phyloP scores from a whole-genome alignment of 2,113 vertebrate genomes.

The Crypturellus undulatus region DNA sequence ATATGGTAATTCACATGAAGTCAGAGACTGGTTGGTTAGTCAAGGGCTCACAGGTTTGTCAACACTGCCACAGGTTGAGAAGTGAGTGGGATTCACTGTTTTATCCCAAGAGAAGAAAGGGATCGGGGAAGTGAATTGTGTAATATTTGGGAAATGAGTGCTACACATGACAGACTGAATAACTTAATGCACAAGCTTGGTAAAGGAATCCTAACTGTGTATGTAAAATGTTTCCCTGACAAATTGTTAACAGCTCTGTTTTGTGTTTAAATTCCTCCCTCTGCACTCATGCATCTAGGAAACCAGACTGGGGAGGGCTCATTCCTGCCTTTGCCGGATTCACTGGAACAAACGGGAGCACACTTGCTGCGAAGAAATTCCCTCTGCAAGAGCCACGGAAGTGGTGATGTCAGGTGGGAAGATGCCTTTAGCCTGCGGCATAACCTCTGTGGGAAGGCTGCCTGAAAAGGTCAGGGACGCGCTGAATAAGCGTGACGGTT shows the following conservation, averaged over 20 bases:
- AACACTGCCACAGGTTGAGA: not conserved
- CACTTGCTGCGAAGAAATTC: not conserved
- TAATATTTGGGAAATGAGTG: constrained; percentile 33
- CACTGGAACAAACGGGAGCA: constrained; percentile 8
- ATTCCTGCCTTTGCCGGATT: constrained; percentile 18
- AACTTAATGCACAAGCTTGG: constrained; percentile 45
- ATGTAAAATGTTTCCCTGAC: constrained; percentile 67
- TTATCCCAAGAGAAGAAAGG: not conserved
- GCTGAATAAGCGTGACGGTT: not conserved
- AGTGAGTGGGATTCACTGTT: not conserved
- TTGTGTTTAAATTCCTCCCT: constrained; percentile 76
- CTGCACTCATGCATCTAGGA: constrained; percentile 35
- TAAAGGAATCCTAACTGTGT: constrained; percentile 61
- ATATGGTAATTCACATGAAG: not conserved
- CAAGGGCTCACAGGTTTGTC: not conserved
- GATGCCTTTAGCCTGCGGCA: not conserved
- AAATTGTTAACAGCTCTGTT: constrained; percentile 64
- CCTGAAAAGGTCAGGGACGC: not conserved
- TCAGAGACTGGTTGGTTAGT: not conserved
- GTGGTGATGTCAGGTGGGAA: not conserved
- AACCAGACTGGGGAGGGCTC: not conserved
- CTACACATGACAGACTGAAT: constrained; percentile 1
- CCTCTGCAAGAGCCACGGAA: not conserved
- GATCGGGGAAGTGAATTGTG: not conserved
- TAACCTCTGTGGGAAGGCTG: not conserved